Evolutionary conservation across 2,113 vertebrate genomes (phyloP).

Genomic region (Ptilonorhynchus violaceus): DNA sequence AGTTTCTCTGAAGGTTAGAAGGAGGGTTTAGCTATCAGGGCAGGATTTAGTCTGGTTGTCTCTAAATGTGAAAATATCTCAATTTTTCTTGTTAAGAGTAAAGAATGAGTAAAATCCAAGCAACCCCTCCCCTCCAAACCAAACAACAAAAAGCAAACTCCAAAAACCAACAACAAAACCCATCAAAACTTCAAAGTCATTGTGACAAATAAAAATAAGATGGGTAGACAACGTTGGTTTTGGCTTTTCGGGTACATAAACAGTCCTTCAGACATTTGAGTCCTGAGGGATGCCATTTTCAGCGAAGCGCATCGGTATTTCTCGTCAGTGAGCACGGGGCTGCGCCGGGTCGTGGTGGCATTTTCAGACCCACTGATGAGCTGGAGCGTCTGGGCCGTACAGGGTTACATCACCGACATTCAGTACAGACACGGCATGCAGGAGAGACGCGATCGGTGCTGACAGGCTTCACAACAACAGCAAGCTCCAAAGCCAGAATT

Average conservation of each 20-base stretch:
- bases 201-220: background rate
- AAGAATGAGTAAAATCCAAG: background rate
- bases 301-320: rapidly evolving
- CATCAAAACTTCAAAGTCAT: background rate
- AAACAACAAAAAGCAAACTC: background rate
- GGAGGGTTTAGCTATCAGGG: background rate
- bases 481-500: background rate
- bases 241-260: background rate
- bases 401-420: background rate
- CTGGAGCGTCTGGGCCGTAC: rapidly evolving
- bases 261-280: background rate
- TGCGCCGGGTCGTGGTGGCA: background rate
- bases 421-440: background rate
- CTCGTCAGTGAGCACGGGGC: background rate
- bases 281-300: background rate
- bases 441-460: background rate
- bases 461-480: background rate
- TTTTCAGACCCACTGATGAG: background rate
- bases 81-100: background rate
- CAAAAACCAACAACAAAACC: background rate
- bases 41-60: background rate
- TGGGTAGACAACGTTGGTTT: rapidly evolving
- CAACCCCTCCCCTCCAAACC: too few species aligned
- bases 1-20: background rate
- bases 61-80: background rate